phyloP scores from a whole-genome alignment of 2,888 invertebrate genomes.

The Steromphala cineraria region DNA sequence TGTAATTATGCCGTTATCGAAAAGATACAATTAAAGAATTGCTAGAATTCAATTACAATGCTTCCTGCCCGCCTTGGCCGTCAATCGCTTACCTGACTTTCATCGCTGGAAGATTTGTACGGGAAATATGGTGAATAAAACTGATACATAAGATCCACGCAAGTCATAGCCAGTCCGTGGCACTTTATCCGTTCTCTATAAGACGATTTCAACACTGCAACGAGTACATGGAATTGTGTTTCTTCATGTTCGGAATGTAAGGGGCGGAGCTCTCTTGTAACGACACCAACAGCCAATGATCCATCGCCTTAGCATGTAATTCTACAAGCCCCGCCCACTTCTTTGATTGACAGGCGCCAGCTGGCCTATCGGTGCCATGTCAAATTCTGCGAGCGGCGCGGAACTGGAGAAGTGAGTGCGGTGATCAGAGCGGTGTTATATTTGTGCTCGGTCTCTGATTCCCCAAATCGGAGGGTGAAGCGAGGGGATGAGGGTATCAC shows the following conservation, averaged over 20 bases:
- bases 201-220: conserved; percentile 20
- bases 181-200: conserved; percentile 5
- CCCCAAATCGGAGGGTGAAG: background rate
- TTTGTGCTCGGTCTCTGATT: conserved; percentile 9
- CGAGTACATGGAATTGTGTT: conserved; percentile 22
- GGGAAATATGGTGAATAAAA: conserved; percentile 51
- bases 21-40: conserved; percentile 19
- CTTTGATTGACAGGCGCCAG: conserved; percentile 10
- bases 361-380: conserved; percentile 1
- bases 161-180: conserved; percentile 36
- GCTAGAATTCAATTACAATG: conserved; percentile 5
- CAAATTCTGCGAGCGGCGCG: background rate
- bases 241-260: conserved; percentile 27
- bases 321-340: background rate
- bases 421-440: conserved; percentile 5
- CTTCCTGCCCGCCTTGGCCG: background rate
- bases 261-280: conserved; percentile 15
- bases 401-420: background rate
- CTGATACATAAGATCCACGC: conserved; percentile 52
- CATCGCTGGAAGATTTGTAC: conserved; percentile 45
- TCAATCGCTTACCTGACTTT: conserved; percentile 39
- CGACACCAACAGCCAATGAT: conserved; percentile 4
- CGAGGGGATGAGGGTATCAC: background rate
- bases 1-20: conserved; percentile 30
- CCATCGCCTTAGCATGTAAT: background rate